These are phyloP conservation scores for Lophotis ruficrista DNA, from an alignment of 2,113 vertebrate genomes.

Conservation along the genomic window DNA sequence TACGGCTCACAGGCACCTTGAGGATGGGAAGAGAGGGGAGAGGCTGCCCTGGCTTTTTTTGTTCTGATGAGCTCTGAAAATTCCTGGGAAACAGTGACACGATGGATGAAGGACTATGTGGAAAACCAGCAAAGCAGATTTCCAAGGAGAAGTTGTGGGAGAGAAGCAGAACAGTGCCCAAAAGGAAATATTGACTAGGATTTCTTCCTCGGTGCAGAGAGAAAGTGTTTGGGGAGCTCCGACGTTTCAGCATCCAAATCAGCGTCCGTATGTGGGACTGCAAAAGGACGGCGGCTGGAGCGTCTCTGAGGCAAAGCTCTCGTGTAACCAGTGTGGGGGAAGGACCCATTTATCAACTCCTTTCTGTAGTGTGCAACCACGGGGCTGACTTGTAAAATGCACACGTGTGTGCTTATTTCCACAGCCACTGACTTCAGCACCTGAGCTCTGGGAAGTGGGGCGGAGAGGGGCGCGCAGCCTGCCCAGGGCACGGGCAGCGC, in stretches of 20 bases:
- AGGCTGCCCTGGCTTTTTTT: neutral
- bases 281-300: neutral
- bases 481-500: neutral
- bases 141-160: neutral
- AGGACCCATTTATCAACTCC: neutral
- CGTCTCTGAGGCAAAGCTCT: neutral
- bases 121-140: neutral
- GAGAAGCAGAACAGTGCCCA: neutral
- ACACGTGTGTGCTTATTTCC: neutral
- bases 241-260: neutral
- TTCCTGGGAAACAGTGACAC: neutral
- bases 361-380: neutral
- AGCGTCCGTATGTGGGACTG: neutral
- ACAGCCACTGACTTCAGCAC: neutral
- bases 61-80: neutral
- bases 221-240: neutral
- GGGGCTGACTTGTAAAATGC: neutral
- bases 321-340: neutral
- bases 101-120: neutral
- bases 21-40: neutral
- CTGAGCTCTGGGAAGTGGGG: neutral
- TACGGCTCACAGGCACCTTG: neutral
- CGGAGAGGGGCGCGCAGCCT: neutral
- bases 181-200: neutral
- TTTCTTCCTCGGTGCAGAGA: neutral